phyloP scores from a whole-genome alignment of 2,888 invertebrate genomes.

The Drosophila silvestris region DNA sequence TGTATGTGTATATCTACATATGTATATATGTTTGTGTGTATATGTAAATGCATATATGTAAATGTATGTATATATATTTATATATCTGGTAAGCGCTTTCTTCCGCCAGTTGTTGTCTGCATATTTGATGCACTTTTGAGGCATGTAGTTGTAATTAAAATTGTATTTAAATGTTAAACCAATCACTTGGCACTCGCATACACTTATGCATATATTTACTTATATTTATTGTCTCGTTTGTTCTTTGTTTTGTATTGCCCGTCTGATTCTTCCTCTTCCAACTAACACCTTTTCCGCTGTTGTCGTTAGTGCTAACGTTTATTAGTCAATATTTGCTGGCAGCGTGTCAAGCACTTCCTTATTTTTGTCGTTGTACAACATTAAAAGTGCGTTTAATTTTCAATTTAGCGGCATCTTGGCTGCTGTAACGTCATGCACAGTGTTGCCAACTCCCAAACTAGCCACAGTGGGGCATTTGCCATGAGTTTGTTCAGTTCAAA shows the following conservation, averaged over 20 bases:
- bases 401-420: not conserved
- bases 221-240: conserved; percentile 2
- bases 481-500: conserved; percentile 12
- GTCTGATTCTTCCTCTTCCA: not conserved
- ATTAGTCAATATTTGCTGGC: conserved; percentile 33
- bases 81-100: conserved; percentile 22
- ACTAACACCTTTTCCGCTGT: conserved; percentile 4
- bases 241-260: not conserved
- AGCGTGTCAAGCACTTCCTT: conserved; percentile 25
- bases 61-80: conserved; percentile 10
- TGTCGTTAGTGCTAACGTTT: conserved; percentile 29
- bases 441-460: conserved; percentile 16
- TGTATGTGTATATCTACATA: not conserved
- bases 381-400: conserved; percentile 2
- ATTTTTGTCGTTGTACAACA: conserved; percentile 21
- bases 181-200: conserved; percentile 1
- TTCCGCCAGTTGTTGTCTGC: conserved; percentile 3
- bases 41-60: not conserved
- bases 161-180: conserved; percentile 39
- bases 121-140: conserved; percentile 35
- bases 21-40: not conserved
- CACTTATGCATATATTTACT: not conserved
- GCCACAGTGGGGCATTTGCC: conserved; percentile 6
- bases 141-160: conserved; percentile 55
- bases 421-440: not conserved